Conservation (phyloP, 1,140 invertebrate species). For the Euura saliciscinereae region DNA sequence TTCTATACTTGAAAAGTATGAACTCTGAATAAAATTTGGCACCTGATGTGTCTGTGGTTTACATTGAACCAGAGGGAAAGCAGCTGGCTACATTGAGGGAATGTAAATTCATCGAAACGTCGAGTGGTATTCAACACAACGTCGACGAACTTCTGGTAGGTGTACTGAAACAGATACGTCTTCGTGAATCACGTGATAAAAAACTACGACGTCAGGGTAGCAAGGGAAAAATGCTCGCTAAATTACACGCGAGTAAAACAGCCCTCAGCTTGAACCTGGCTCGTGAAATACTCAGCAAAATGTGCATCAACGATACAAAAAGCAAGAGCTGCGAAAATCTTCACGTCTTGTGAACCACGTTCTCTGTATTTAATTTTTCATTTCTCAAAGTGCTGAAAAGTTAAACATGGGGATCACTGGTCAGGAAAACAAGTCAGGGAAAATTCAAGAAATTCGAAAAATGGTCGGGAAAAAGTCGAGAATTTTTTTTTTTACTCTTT, state of each 20-base stretch:
- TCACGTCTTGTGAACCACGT: slow-evolving; percentile 75
- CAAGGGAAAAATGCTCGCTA: slow-evolving; percentile 61
- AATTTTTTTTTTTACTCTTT: too few relatives aligned
- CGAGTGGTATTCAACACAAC: slow-evolving; percentile 89
- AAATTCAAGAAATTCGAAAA: too few relatives aligned
- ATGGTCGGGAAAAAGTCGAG: too few relatives aligned
- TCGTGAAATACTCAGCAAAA: slow-evolving; percentile 81
- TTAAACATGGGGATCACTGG: too few relatives aligned
- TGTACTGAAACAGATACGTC: slow-evolving; percentile 81
- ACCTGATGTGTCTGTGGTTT: slow-evolving; percentile 29
- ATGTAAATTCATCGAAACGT: slow-evolving; percentile 93
- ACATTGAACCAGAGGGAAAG: slow-evolving; percentile 75
- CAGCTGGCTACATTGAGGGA: slow-evolving; percentile 82
- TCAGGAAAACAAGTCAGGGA: too few relatives aligned
- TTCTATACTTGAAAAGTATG: too few relatives aligned
- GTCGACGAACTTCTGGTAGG: slow-evolving; percentile 90
- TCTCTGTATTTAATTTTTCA: too few relatives aligned
- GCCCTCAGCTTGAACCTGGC: slow-evolving; percentile 78
- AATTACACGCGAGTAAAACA: slow-evolving; percentile 69
- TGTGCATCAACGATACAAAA: slow-evolving; percentile 85
- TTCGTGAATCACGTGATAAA: slow-evolving; percentile 74
- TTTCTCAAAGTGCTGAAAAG: too few relatives aligned
- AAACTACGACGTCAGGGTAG: slow-evolving; percentile 61
- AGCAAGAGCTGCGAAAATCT: slow-evolving; percentile 92
- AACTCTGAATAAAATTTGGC: too few relatives aligned